Percentiles rank a stretch among this genome's conserved stretches.
Evolutionary conservation across 2,888 invertebrate genomes (phyloP).

Genomic region (Sinohyriopsis cumingii): DNA sequence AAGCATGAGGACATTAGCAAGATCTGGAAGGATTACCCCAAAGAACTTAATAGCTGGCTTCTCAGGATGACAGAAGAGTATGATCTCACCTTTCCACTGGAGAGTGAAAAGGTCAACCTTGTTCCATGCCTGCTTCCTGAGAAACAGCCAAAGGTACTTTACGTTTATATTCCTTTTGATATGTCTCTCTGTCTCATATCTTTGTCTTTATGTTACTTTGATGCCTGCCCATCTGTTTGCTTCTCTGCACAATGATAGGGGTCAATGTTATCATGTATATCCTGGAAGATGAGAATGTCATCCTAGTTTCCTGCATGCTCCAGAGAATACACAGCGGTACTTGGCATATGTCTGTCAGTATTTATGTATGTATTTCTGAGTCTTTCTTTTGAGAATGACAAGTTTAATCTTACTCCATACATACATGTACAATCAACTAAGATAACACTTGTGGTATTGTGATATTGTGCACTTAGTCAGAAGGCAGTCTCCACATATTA

Average conservation of each 20-base stretch:
- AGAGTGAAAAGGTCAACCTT: conserved; percentile 61
- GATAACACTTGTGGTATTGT: too few relatives aligned
- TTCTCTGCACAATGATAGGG: conserved; percentile 67
- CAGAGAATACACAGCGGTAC: conserved; percentile 65
- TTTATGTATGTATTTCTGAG: too few relatives aligned
- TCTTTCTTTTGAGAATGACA: too few relatives aligned
- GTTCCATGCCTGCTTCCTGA: conserved; percentile 71
- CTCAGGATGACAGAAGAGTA: conserved; percentile 70
- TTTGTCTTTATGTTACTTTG: too few relatives aligned
- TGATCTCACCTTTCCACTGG: conserved; percentile 69
- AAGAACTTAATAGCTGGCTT: conserved; percentile 65
- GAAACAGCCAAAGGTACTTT: conserved; percentile 58
- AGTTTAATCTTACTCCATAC: too few relatives aligned
- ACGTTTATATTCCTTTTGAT: too few relatives aligned
- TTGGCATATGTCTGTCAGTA: conserved; percentile 1
- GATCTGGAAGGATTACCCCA: conserved; percentile 66
- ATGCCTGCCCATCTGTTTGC: too few relatives aligned
- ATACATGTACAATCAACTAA: too few relatives aligned
- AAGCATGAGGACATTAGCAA: conserved; percentile 56
- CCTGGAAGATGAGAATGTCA: conserved; percentile 55
- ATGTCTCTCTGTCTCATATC: not conserved
- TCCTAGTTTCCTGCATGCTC: conserved; percentile 70
- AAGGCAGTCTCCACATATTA: too few relatives aligned
- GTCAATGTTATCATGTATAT: conserved; percentile 71
- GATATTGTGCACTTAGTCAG: too few relatives aligned